Evolutionary conservation across 2,888 invertebrate genomes (phyloP), one percentile per base, ranked within the genome.

Genomic region (Lithophane semibrunnea): DNA sequence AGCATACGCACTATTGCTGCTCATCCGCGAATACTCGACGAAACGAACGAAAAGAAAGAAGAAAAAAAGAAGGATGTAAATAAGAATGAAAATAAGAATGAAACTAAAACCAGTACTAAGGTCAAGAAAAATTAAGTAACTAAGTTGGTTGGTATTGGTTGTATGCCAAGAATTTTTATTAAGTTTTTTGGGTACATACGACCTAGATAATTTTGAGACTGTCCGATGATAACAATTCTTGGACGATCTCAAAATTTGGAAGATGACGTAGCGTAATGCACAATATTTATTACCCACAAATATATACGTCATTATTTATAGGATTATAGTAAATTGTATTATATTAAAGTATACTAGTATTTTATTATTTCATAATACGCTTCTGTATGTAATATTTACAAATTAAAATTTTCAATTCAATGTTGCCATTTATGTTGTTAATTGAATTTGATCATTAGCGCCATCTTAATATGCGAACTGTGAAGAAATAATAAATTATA

Each of bases 211-310:
- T 96, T 96, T 96, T 95, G 96, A 92, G 93, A 93, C 91, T 94
- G 95, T 94, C 96, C 89, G 96, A 96, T 88, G 73, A 56, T 94
- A 91, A 82, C 85, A 86, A 84, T 86, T 93, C 96, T 96, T 96
- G 95, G 96, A 96, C 96, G 95, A 90, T 95, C 92, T 94, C 96
- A 94, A 94, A 95, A 94, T 95, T 93, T 88, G 73, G 82, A 86
- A 75, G 10, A 87, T 90, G 91, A 92, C 90, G 90, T 90, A 84
- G 92, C 90, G 90, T 90, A 84, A 84, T 73, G 24, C 60, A 80
- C 44, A 86, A 86, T 89, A 89, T 87, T 90, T 92, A 91, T 92
- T 92, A 83, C 75, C 83, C 74, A 77, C 79, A 84, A 83, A 77
- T 79, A 75, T 77, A 67, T 79, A 83, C 88, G 87, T 88, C 87